phyloP scores from a whole-genome alignment of 37 sponge, comb jelly and placozoan genomes.

The Oopsacas minuta region DNA sequence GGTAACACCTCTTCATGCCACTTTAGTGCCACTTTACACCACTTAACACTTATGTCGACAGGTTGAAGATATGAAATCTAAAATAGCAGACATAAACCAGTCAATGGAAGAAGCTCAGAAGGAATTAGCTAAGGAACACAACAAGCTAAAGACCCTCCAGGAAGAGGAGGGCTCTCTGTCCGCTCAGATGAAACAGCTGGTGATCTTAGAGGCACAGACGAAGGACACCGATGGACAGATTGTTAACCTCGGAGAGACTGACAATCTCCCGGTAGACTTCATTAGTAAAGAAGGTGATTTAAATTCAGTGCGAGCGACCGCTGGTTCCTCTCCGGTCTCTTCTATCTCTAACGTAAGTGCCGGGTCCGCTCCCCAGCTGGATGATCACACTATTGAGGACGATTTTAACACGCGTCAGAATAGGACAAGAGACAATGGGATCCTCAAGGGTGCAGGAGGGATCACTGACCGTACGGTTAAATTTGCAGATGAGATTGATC shows the following conservation, averaged over 20 bases:
- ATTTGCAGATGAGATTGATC: background rate
- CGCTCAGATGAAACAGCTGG: constrained; percentile 19
- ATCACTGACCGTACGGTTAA: background rate
- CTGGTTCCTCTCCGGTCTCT: constrained; percentile 29
- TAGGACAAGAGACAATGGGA: background rate
- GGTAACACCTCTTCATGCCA: too few species aligned
- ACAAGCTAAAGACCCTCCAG: constrained; percentile 5
- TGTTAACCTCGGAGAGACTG: background rate
- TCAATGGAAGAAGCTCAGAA: background rate
- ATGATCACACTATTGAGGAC: background rate
- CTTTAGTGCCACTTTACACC: background rate
- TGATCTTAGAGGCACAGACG: constrained; percentile 1
- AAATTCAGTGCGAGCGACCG: constrained; percentile 22
- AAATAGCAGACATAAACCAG: background rate
- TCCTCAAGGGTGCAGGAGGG: background rate
- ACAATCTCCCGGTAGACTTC: constrained; percentile 2
- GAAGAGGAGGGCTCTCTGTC: background rate
- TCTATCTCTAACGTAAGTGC: constrained; percentile 20
- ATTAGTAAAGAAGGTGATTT: background rate
- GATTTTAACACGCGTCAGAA: background rate
- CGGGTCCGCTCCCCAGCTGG: constrained; percentile 13
- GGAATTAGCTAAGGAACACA: background rate
- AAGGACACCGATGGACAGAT: constrained; percentile 3
- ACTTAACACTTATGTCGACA: background rate
- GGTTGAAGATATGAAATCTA: background rate